Evolutionary conservation across 1,140 invertebrate species (phyloP).

Genomic region (Zaprionus inermis): DNA sequence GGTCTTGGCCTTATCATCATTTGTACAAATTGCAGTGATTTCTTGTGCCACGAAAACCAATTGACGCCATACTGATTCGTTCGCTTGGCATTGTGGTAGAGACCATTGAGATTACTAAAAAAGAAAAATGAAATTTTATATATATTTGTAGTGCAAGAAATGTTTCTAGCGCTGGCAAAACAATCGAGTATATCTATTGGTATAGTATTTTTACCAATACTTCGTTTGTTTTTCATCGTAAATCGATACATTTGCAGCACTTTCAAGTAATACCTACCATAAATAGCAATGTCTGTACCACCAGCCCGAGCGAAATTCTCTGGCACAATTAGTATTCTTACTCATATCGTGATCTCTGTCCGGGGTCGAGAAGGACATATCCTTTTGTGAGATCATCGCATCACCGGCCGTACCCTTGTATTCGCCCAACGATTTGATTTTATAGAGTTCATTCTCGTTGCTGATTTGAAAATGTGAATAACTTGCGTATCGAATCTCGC

Average conservation of each 20-base stretch:
- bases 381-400: constrained; percentile 1
- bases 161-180: too few relatives aligned
- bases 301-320: constrained; percentile 25
- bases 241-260: too few relatives aligned
- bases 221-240: too few relatives aligned
- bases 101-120: constrained; percentile 29
- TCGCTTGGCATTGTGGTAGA: constrained; percentile 6
- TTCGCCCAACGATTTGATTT: constrained; percentile 9
- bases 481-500: constrained; percentile 3
- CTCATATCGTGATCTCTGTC: constrained; percentile 21
- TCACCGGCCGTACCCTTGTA: constrained; percentile 30
- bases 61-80: constrained; percentile 34
- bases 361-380: constrained; percentile 25
- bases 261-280: constrained; percentile 24
- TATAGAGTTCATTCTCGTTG: constrained; percentile 3
- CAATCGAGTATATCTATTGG: too few relatives aligned
- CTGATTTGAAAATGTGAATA: constrained; percentile 30
- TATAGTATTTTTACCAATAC: too few relatives aligned
- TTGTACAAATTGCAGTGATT: constrained; percentile 24
- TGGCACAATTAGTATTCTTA: constrained; percentile 5
- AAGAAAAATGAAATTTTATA: neutral
- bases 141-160: too few relatives aligned
- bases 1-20: constrained; percentile 31
- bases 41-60: constrained; percentile 37
- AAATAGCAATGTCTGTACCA: constrained; percentile 33